phyloP scores from a whole-genome alignment of 2,888 invertebrate species.

The Punctoribates punctum region DNA sequence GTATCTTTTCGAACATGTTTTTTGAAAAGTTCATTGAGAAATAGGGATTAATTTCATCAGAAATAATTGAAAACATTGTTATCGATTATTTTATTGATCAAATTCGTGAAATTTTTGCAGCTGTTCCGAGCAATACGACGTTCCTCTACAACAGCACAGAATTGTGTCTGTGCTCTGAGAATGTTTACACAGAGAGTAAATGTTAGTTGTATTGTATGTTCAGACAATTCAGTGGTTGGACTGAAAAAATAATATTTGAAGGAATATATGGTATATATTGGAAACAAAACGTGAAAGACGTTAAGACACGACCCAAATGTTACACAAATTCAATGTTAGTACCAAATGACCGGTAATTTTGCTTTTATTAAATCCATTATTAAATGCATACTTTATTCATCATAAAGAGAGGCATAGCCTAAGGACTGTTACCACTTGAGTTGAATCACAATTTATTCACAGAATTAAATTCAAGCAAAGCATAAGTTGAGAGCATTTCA shows the following conservation, averaged over 20 bases:
- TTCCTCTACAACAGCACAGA: neutral
- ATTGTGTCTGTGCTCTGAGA: neutral
- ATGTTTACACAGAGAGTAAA: neutral
- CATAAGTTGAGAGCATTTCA: no score
- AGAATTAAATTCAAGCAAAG: no score
- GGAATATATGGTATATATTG: neutral
- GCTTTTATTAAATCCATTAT: no score
- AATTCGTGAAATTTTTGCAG: neutral
- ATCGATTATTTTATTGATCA: constrained; percentile 12
- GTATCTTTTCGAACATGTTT: neutral
- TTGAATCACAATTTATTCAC: no score
- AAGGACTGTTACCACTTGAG: no score
- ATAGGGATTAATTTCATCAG: no score
- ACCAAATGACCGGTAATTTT: no score
- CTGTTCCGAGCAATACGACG: neutral
- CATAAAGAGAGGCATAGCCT: no score
- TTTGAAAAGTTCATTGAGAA: neutral
- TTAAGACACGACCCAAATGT: no score
- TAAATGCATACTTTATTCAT: no score
- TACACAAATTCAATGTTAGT: no score
- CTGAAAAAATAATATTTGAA: neutral
- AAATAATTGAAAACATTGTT: neutral
- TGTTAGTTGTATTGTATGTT: constrained; percentile 7
- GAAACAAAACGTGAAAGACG: neutral
- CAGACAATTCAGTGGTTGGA: neutral